Percentiles rank a stretch among this genome's conserved stretches.
phyloP scores from a whole-genome alignment of 2,797 vertebrate genomes.

The Lepilemur septentrionalis region DNA sequence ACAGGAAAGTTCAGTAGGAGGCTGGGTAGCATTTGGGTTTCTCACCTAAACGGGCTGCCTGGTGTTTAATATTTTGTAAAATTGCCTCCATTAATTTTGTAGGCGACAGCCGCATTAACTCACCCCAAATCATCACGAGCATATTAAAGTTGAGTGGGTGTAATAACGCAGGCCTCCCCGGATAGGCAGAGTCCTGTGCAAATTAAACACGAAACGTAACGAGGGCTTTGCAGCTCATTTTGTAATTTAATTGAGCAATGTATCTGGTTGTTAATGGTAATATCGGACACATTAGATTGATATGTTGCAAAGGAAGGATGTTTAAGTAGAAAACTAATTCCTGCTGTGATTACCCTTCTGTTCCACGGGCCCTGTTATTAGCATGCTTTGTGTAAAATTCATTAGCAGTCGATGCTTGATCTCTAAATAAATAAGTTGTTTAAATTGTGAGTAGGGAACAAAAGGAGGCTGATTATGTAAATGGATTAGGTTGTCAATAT shows the following conservation, averaged over 20 bases:
- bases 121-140: conserved; percentile 91
- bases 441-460: conserved; percentile 83
- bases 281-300: conserved; percentile 91
- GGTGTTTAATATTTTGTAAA: conserved; percentile 94
- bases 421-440: conserved; percentile 89
- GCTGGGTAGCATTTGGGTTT: neutral
- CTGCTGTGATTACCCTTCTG: conserved; percentile 88
- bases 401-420: conserved; percentile 86
- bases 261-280: conserved; percentile 92
- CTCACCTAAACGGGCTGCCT: conserved; percentile 80
- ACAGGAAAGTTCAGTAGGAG: neutral
- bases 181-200: conserved; percentile 88
- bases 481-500: conserved; percentile 86
- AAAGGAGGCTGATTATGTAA: conserved; percentile 87
- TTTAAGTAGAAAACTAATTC: conserved; percentile 89
- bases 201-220: conserved; percentile 93
- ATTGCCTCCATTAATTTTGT: conserved; percentile 95
- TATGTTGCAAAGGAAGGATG: conserved; percentile 86
- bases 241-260: conserved; percentile 95
- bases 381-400: conserved; percentile 88
- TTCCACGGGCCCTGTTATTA: conserved; percentile 86
- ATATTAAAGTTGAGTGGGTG: conserved; percentile 87
- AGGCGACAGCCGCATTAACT: conserved; percentile 93
- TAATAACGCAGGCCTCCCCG: conserved; percentile 87
- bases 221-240: conserved; percentile 86